Evolutionary conservation across 1,140 invertebrate genomes (phyloP).

Genomic region (Microplitis demolitor): DNA sequence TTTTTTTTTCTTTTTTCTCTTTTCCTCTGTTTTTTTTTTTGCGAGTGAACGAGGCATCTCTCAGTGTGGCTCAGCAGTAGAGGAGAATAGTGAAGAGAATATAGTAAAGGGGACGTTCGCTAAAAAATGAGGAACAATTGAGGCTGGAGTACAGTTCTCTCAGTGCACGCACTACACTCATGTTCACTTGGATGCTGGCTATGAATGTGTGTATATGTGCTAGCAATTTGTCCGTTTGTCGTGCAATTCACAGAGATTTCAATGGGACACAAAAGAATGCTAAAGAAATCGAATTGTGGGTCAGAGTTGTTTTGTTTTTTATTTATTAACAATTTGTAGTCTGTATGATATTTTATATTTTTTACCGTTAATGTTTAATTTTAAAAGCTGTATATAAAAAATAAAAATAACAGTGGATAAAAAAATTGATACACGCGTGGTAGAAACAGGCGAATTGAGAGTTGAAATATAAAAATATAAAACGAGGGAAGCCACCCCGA

Average conservation of each 20-base stretch:
- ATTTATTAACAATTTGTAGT: background rate
- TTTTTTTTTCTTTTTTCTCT: background rate
- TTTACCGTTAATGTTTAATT: too few relatives aligned
- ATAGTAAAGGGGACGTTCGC: background rate
- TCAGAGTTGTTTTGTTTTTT: background rate
- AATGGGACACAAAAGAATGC: background rate
- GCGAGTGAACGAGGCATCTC: background rate
- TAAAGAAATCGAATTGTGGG: background rate
- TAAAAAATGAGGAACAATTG: constrained; percentile 8
- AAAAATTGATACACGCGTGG: background rate
- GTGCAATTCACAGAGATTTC: background rate
- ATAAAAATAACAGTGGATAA: background rate
- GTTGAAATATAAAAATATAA: background rate
- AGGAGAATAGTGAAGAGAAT: background rate
- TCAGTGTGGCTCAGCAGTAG: background rate
- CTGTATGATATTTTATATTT: too few relatives aligned
- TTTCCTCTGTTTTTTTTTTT: background rate
- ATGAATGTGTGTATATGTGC: background rate
- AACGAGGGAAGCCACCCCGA: background rate
- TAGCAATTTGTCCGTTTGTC: constrained; percentile 12
- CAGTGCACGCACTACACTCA: background rate
- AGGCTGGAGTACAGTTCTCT: background rate
- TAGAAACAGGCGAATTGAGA: background rate
- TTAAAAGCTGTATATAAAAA: too few relatives aligned
- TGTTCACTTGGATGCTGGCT: background rate